Evolutionary conservation across 1,140 invertebrate genomes (phyloP), one percentile per base, ranked within the genome.

Genomic region (Drosophila nikananu): DNA sequence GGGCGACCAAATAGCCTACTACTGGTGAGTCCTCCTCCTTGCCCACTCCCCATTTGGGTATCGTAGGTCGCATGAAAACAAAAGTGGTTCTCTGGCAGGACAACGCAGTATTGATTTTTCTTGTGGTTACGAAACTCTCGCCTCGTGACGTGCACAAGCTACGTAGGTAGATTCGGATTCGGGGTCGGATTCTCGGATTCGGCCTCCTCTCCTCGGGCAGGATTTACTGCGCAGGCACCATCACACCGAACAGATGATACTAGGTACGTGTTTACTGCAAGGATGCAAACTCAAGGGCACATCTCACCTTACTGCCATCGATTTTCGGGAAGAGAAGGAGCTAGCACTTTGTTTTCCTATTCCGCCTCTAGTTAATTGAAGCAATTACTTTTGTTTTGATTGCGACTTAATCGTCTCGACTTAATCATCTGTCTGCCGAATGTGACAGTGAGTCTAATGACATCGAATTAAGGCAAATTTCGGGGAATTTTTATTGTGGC

Each of bases 1-100:
- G 44, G 98, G 97, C 15, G 97, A 99, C 81, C 97, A 96, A 93
- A 95, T 99, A 41, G 98, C 98, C 9, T 99, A 96, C 94, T 98
- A 97, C 91, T 99, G 98, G 98, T 99, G 94, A 96, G 96, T 81
- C 25, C 19, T 30, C 9, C 37, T 42, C 42, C 39, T 60, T 41
- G 58, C 52, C n/a, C 52, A 82, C 63, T 65, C 46, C 30, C 35
- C n/a, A 27, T 15, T 25, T 44, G 30, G 59, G 59, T 80, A 70
- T 60, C 27, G 65, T 81, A 68, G 75, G 75, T 86, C 75, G 61
- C 44, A 76, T 76, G 86, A 82, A 91, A 90, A 83, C 86, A 90
- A 90, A 89, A 83, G 73, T 89, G 27, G 46, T 27, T 58, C 21
- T 13, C 48, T 39, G 39, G 39, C 72, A 83, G 80, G 77, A 84